phyloP scores from a whole-genome alignment of 2,113 vertebrate genomes.

The Gobius niger region DNA sequence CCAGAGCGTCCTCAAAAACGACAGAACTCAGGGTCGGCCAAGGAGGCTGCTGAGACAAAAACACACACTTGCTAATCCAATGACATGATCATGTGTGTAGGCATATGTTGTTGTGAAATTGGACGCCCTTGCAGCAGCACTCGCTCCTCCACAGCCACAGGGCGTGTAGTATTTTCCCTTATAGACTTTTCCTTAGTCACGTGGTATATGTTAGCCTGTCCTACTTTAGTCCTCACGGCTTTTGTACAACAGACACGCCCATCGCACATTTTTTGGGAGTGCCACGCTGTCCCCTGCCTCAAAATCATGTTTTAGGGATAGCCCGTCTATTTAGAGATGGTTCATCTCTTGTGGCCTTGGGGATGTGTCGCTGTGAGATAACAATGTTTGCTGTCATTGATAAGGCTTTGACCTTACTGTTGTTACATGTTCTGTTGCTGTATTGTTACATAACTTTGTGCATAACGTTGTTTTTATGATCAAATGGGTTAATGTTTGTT shows the following conservation, averaged over 20 bases:
- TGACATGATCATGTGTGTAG: background rate
- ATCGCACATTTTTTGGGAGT: background rate
- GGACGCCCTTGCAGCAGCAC: background rate
- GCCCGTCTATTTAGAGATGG: background rate
- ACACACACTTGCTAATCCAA: background rate
- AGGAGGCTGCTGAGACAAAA: background rate
- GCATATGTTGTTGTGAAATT: background rate
- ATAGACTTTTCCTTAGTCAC: background rate
- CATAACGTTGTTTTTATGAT: background rate
- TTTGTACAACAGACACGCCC: background rate
- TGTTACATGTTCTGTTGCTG: background rate
- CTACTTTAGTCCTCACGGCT: background rate
- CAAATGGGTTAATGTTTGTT: too few relatives aligned
- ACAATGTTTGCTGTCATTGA: slow-evolving; percentile 46
- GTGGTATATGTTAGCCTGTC: background rate
- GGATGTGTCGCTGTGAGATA: slow-evolving; percentile 25
- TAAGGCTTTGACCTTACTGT: slow-evolving; percentile 31
- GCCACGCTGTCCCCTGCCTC: background rate
- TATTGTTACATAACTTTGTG: slow-evolving; percentile 1
- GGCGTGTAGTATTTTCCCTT: background rate
- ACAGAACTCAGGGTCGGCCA: background rate
- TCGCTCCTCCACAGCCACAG: background rate
- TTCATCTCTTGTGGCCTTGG: slow-evolving; percentile 42
- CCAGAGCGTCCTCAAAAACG: slow-evolving; percentile 51
- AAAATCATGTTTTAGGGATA: background rate